Evolutionary conservation across 2,113 vertebrate species (phyloP), one percentile per base, ranked within the genome.

Genomic region (Centrocercus urophasianus): DNA sequence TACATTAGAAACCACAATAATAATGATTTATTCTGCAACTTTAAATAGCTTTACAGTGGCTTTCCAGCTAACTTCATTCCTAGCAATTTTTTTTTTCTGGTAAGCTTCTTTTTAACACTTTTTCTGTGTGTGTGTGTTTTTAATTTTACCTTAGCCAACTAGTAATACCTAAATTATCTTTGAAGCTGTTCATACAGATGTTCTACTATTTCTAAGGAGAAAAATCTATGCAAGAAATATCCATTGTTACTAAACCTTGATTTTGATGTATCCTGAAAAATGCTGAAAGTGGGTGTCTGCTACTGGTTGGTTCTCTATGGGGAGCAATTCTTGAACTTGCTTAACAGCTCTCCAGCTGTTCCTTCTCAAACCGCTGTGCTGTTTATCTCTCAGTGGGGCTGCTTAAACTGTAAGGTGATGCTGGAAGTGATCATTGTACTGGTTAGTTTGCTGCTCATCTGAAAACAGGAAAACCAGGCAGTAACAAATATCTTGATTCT

Each of bases 271-370:
- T 92, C 42, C 80, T 83, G 76, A 83, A 91, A 74, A 88, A 70
- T 60, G 78, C 16, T 71, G 42, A 89, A 83, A 83, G 56, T 32
- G 56, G 57, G 6, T 36, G 25, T 63, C 22, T 89, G 81, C 15
- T 73, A 11, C 48, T 87, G 0, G 1, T 61, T 88, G 72, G 20
- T 74, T 43, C 60, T 96, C 65, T 38, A 9, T 74, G 66, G 32
- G 60, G 65, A 74, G 71, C 47, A 25, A 64, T 93, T 88, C 2
- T 14, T 88, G 47, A 43, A 81, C 69, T 40, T 81, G 10, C 65
- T 90, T 47, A 74, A 70, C 25, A 80, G 38, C 66, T 81, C 27
- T 70, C 86, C 93, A 93, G 88, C 56, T 96, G 93, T 88, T 88
- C 47, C 5, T 22, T 88, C 70, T 96, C 88, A 86, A 71, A 64